Percentiles rank a stretch among this genome's conserved stretches.
phyloP scores from a whole-genome alignment of 64 coral and sea anemone genomes.

The Montipora efflorescens region DNA sequence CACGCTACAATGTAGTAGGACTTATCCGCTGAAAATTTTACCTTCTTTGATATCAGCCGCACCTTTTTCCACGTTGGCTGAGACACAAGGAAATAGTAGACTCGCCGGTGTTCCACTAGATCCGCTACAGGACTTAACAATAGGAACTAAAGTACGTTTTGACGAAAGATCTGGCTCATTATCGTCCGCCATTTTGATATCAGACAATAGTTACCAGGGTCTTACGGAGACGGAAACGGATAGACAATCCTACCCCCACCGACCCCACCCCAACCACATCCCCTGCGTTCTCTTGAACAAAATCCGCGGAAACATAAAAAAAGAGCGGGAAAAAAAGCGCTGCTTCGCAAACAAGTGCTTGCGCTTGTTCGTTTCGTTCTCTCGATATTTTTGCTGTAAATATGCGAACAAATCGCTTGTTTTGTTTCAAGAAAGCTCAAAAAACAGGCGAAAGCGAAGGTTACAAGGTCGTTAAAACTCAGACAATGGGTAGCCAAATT shows the following conservation, averaged over 20 bases:
- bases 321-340: not conserved
- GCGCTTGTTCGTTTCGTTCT: slow-evolving; percentile 1
- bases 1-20: not conserved
- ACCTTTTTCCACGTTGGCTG: not conserved
- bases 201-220: not conserved
- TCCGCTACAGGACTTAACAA: not conserved
- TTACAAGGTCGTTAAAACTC: not conserved
- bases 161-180: not conserved
- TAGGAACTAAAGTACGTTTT: slow-evolving; percentile 33
- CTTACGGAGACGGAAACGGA: not conserved
- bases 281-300: not conserved
- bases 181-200: slow-evolving; percentile 24
- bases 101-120: not conserved
- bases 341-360: not conserved
- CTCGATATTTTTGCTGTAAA: not conserved
- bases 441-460: not conserved
- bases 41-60: not conserved
- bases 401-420: slow-evolving; percentile 41
- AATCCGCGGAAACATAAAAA: not conserved
- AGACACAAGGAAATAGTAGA: slow-evolving; percentile 15
- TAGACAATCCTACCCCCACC: not conserved
- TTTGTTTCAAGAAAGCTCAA: not conserved
- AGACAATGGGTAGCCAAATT: slow-evolving; percentile 28
- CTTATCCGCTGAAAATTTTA: not conserved
- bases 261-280: not conserved